Evolutionary conservation across 2,113 vertebrate species (phyloP).

Genomic region (Poicephalus gulielmi): DNA sequence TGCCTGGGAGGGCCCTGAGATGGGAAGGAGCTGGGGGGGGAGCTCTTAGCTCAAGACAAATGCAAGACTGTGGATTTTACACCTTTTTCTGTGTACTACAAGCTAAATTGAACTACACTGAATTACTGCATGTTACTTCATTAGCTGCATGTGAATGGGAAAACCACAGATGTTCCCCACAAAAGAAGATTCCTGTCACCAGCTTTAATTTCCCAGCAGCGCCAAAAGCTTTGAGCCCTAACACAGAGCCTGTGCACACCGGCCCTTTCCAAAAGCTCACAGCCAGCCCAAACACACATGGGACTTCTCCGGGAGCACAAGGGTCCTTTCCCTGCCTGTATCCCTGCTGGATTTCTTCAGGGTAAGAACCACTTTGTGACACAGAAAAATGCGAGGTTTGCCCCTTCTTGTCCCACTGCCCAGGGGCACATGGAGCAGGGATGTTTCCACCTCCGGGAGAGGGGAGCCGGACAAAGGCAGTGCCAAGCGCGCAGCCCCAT

Average conservation of each 20-base stretch:
- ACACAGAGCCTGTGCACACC: background rate
- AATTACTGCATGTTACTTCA: background rate
- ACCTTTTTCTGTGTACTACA: background rate
- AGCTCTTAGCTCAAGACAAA: background rate
- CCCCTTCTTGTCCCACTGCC: background rate
- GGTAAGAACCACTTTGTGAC: background rate
- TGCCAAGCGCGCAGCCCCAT: rapidly evolving
- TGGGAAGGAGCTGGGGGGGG: background rate
- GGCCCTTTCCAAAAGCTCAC: background rate
- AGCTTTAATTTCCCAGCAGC: background rate
- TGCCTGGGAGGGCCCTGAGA: background rate
- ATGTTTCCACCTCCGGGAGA: rapidly evolving
- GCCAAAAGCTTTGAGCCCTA: background rate
- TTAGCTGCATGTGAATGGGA: background rate
- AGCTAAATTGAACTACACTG: background rate
- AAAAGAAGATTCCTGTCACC: background rate
- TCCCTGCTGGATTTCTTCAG: rapidly evolving
- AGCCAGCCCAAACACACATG: rapidly evolving
- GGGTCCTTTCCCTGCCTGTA: background rate
- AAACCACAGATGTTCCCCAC: background rate
- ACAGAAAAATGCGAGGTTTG: background rate
- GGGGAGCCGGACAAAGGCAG: background rate
- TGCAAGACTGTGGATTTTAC: background rate
- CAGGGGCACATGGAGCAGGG: rapidly evolving
- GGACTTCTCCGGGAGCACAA: rapidly evolving